These are phyloP conservation scores for Dasyurus viverrinus DNA, from an alignment of 2,113 vertebrate genomes.

Conservation along the genomic window DNA sequence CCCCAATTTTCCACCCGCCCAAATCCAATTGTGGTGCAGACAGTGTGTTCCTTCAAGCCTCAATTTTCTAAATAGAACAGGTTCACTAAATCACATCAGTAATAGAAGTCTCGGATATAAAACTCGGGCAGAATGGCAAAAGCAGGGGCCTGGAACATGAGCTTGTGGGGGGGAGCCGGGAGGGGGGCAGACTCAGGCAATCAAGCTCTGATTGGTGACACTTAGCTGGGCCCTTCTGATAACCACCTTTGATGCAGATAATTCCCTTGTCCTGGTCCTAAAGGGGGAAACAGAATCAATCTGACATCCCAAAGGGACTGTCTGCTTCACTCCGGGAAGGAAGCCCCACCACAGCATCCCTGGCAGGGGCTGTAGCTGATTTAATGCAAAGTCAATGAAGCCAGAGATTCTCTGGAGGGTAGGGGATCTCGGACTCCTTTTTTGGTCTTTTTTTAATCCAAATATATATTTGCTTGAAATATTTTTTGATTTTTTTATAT, in stretches of 20 bases:
- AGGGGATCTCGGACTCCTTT: neutral
- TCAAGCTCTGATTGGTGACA: neutral
- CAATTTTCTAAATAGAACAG: constrained; percentile 46
- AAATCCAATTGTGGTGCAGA: constrained; percentile 48
- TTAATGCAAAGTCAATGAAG: neutral
- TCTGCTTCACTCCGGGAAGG: neutral
- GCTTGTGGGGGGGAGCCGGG: neutral
- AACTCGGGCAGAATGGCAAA: neutral
- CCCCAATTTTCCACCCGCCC: neutral
- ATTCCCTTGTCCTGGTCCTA: constrained; percentile 24
- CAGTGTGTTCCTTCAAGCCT: constrained; percentile 44
- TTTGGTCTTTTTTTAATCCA: too few relatives aligned
- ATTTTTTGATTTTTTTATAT: too few relatives aligned
- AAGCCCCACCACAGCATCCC: neutral
- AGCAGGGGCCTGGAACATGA: neutral
- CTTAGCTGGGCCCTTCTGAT: neutral
- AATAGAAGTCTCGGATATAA: neutral
- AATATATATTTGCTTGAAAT: too few relatives aligned
- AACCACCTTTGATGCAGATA: neutral
- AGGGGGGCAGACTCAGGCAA: constrained; percentile 27
- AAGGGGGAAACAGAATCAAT: constrained; percentile 19
- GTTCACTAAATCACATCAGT: constrained; percentile 8
- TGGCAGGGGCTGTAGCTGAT: neutral
- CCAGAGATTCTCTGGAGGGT: neutral
- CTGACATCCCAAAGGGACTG: neutral